Base-by-base conservation (phyloP, 1,140 invertebrate species). In the Drosophila arizonae region DNA sequence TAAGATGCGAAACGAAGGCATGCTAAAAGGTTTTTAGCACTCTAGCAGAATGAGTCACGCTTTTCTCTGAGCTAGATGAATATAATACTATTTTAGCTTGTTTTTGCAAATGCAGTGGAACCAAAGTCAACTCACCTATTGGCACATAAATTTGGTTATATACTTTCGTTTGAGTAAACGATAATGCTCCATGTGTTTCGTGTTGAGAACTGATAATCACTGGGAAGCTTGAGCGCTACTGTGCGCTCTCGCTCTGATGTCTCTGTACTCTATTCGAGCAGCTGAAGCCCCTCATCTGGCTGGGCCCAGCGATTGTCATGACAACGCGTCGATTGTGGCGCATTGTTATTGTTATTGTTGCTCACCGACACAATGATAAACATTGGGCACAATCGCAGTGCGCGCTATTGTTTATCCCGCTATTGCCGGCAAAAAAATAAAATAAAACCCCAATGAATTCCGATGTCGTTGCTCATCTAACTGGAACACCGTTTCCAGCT, bases 381-480 rank as follows among this genome's bases (percentile, higher is more conserved):
- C 56, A 67, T 62, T 73, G 57, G 33, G 75, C 65, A 74, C 61
- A 51, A 65, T 55, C 81, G 52, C 63, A 62, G 43, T 68, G 45
- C 33, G 55, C 60, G 58, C 72, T 82, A 76, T 82, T 82, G 84
- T 86, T 79, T 63, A 65, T 56, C 52, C 41, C 28, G 30, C 54
- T 30, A 43, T 33, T 64, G 67, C 60, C 66, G 66, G 70, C 36
- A 13, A 50, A 33, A 60, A 30, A 30, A 30, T 24, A 30, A 30
- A 30, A 30, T 6, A 30, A 30, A 30, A 57, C 43, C 60, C 55
- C 56, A 45, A 55, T 64, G 69, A 79, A 63, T 79, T 67, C 43
- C 65, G 62, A 77, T 82, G 79, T 36, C 52, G 56, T 74, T 87
- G 84, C 64, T 87, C 76, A 87, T 79, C 84, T 81, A 75, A 88